Evolutionary conservation across 2,797 vertebrate species (phyloP).

Genomic region (Borostomias antarcticus): DNA sequence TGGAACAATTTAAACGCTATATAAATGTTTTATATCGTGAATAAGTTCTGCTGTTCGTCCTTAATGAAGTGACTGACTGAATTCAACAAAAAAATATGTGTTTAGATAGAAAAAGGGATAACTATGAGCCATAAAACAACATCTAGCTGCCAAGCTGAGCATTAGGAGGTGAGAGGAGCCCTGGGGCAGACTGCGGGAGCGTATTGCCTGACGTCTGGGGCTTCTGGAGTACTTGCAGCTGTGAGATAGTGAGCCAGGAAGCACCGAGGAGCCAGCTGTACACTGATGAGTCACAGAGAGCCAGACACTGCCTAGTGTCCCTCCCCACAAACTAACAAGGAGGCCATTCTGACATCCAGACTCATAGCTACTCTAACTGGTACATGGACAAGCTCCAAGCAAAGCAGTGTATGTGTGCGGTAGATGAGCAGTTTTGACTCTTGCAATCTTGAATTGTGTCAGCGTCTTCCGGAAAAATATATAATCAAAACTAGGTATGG

Average conservation of each 20-base stretch:
- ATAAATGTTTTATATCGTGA: no score
- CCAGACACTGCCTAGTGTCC: not conserved
- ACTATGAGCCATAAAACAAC: not conserved
- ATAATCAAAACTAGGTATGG: no score
- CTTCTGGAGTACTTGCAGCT: constrained; percentile 9
- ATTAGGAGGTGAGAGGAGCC: not conserved
- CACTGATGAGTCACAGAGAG: constrained; percentile 1
- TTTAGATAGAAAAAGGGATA: not conserved
- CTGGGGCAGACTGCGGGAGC: not conserved
- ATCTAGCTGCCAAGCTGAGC: not conserved
- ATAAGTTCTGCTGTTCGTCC: no score
- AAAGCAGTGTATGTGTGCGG: not conserved
- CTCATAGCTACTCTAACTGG: not conserved
- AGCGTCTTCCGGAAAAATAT: no score
- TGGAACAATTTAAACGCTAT: not conserved
- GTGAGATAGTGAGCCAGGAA: not conserved
- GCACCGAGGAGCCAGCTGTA: constrained; percentile 1
- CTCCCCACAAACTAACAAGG: not conserved
- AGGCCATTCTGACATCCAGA: not conserved
- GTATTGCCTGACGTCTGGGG: not conserved
- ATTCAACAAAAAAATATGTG: not conserved
- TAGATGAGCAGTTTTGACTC: not conserved
- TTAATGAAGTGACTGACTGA: no score
- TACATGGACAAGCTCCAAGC: not conserved
- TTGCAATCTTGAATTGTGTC: no score